phyloP scores from a whole-genome alignment of 2,888 invertebrate genomes.

The Rhingia rostrata region DNA sequence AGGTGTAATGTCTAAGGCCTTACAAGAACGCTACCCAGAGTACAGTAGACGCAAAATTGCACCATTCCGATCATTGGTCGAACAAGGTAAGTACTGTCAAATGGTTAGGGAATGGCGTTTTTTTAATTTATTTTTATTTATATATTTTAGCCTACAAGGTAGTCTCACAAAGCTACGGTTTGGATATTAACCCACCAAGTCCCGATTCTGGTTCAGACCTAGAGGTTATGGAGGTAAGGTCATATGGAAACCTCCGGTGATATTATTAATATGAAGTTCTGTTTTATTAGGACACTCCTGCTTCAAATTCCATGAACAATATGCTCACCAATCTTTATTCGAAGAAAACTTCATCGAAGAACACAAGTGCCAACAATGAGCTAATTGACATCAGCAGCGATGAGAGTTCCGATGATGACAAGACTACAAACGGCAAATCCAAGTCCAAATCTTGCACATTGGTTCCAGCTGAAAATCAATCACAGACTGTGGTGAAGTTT shows the following conservation, averaged over 20 bases:
- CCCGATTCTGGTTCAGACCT: constrained; percentile 85
- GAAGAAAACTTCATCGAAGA: constrained; percentile 70
- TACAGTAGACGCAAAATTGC: constrained; percentile 91
- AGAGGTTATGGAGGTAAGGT: constrained; percentile 80
- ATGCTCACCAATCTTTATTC: constrained; percentile 84
- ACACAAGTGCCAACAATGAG: constrained; percentile 83
- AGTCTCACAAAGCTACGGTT: constrained; percentile 87
- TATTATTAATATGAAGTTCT: background rate
- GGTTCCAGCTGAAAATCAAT: background rate
- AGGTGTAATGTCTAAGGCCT: constrained; percentile 91
- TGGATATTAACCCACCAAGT: constrained; percentile 85
- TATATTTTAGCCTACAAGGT: constrained; percentile 86
- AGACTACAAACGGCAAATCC: constrained; percentile 85
- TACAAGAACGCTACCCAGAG: constrained; percentile 90
- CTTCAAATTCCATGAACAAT: constrained; percentile 79
- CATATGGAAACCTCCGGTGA: constrained; percentile 6
- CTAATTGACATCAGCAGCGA: constrained; percentile 92
- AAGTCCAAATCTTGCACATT: constrained; percentile 79
- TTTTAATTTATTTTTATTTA: background rate
- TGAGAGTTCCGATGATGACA: constrained; percentile 86
- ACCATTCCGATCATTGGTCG: constrained; percentile 91
- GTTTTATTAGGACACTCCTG: constrained; percentile 76
- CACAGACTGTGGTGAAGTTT: constrained; percentile 39
- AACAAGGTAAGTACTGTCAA: constrained; percentile 83
- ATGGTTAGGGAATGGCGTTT: background rate